These are phyloP conservation scores for Hyperoplus immaculatus DNA, from an alignment of 2,797 vertebrate genomes.

Conservation along the genomic window DNA sequence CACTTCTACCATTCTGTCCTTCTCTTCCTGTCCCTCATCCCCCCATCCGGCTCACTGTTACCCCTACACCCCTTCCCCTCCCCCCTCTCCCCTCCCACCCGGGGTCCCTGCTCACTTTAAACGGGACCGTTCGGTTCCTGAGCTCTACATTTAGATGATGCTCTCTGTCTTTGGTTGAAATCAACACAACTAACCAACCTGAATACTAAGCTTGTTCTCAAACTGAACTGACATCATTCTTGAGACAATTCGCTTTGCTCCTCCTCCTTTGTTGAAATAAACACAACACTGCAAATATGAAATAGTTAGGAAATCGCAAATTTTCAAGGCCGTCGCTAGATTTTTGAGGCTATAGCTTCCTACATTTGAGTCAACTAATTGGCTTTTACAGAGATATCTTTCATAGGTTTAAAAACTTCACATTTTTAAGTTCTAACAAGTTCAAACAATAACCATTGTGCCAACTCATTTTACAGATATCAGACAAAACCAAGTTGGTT, in stretches of 20 bases:
- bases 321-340: too few relatives aligned
- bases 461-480: too few relatives aligned
- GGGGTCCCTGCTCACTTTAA: constrained; percentile 80
- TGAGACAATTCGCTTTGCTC: background rate
- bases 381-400: too few relatives aligned
- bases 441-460: too few relatives aligned
- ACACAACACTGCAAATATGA: too few relatives aligned
- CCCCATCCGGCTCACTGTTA: background rate
- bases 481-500: too few relatives aligned
- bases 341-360: too few relatives aligned
- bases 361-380: too few relatives aligned
- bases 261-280: too few relatives aligned
- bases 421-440: too few relatives aligned
- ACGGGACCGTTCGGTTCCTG: constrained; percentile 82
- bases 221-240: background rate
- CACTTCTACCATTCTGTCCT: background rate
- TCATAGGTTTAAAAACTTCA: too few relatives aligned
- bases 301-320: too few relatives aligned
- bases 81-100: constrained; percentile 82
- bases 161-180: constrained; percentile 31
- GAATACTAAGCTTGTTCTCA: constrained; percentile 12
- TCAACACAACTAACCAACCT: constrained; percentile 36
- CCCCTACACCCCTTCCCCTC: constrained; percentile 37
- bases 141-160: constrained; percentile 85
- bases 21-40: constrained; percentile 16